Evolutionary conservation across 1,140 invertebrate species (phyloP).

Genomic region (Frieseomelitta varia): DNA sequence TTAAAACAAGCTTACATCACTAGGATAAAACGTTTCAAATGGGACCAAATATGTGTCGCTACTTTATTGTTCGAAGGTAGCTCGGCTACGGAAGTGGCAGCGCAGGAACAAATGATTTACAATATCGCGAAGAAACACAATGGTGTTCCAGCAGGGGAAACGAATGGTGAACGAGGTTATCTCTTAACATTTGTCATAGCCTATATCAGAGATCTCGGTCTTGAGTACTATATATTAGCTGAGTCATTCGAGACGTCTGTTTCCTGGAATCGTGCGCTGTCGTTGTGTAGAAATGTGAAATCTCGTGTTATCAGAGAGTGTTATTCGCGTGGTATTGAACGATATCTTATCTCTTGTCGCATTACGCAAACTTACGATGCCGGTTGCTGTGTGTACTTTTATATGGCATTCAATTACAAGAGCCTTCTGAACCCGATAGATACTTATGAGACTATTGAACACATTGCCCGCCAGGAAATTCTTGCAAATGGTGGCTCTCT

Average conservation of each 20-base stretch:
- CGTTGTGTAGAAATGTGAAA: conserved; percentile 95
- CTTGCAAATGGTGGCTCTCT: conserved; percentile 94
- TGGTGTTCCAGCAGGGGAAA: conserved; percentile 94
- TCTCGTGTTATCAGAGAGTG: conserved; percentile 90
- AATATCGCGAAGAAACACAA: conserved; percentile 88
- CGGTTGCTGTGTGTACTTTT: conserved; percentile 99
- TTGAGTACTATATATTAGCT: conserved; percentile 94
- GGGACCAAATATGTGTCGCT: conserved; percentile 92
- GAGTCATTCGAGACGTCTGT: conserved; percentile 99
- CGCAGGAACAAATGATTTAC: conserved; percentile 92
- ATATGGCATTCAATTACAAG: conserved; percentile 95
- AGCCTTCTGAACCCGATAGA: conserved; percentile 88
- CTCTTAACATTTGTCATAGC: conserved; percentile 99
- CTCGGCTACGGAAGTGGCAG: conserved; percentile 86
- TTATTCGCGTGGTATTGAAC: conserved; percentile 83
- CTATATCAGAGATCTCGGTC: conserved; percentile 96
- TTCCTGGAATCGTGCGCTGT: conserved; percentile 95
- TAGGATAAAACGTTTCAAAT: conserved; percentile 93
- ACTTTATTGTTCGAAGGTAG: conserved; percentile 96
- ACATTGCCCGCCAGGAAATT: conserved; percentile 94
- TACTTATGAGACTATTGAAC: conserved; percentile 93
- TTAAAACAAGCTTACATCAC: conserved; percentile 96
- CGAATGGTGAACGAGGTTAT: conserved; percentile 97
- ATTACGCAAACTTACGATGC: conserved; percentile 98
- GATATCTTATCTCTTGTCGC: conserved; percentile 89